phyloP scores from a whole-genome alignment of 1,140 invertebrate species.

The Drosophila sechellia region DNA sequence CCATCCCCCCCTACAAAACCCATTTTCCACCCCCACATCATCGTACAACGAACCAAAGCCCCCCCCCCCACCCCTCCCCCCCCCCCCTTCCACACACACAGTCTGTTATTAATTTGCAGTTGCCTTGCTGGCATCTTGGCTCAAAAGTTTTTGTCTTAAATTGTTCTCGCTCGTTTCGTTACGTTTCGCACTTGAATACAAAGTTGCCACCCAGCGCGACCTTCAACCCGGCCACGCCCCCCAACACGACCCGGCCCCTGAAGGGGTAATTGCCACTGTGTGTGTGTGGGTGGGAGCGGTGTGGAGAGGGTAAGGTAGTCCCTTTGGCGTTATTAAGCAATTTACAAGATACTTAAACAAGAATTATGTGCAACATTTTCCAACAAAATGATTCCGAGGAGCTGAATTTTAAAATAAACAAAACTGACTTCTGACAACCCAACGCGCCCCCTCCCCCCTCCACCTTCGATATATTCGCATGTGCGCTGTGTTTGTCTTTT shows the following conservation, averaged over 20 bases:
- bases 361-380: conserved; percentile 84
- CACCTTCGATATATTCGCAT: not conserved
- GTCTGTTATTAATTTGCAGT: conserved; percentile 72
- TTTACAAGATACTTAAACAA: conserved; percentile 84
- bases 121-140: conserved; percentile 38
- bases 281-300: not conserved
- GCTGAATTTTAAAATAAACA: conserved; percentile 83
- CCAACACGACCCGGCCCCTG: not conserved
- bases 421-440: conserved; percentile 74
- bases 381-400: conserved; percentile 79
- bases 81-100: not conserved
- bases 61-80: not conserved
- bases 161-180: conserved; percentile 65
- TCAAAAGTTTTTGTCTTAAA: conserved; percentile 67
- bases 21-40: not conserved
- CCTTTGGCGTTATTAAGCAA: conserved; percentile 83
- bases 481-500: conserved; percentile 8
- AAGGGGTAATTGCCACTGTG: conserved; percentile 58
- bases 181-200: conserved; percentile 75
- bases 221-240: not conserved
- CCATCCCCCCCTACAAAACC: not conserved
- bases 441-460: no score
- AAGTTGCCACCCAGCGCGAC: conserved; percentile 55
- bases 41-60: no score
- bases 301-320: conserved; percentile 39